These are phyloP conservation scores for Coelinius sp. DNA, from an alignment of 2,888 invertebrate species.

Conservation along the genomic window DNA sequence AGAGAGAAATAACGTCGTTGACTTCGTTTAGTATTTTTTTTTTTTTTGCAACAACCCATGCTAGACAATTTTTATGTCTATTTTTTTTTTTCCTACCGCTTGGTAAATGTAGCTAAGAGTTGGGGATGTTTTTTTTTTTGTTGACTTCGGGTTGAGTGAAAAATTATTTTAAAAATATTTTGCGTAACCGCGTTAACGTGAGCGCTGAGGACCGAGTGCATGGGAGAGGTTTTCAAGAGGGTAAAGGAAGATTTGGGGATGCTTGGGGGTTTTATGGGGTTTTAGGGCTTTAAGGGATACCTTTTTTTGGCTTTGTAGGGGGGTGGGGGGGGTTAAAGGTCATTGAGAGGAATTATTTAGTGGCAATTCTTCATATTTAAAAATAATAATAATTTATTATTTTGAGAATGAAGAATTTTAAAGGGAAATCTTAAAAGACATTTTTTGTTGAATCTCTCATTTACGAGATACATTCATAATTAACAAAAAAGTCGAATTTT, in stretches of 20 bases:
- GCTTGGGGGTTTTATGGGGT: neutral
- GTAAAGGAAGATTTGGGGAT: conserved; percentile 52
- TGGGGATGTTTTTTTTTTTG: neutral
- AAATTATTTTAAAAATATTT: conserved; percentile 69
- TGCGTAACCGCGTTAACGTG: conserved; percentile 65
- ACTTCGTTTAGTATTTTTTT: conserved; percentile 36
- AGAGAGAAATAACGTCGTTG: conserved; percentile 28
- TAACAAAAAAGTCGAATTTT: no score
- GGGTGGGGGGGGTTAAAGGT: no score
- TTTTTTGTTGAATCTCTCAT: no score
- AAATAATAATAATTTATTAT: no score
- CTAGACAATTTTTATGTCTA: conserved; percentile 29
- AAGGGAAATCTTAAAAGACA: no score
- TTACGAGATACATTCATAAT: no score
- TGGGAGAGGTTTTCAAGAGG: conserved; percentile 29
- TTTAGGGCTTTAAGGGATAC: no score
- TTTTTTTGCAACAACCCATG: no score
- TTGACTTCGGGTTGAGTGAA: conserved; percentile 58
- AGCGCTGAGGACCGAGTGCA: conserved; percentile 59
- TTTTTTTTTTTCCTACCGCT: conserved; percentile 19
- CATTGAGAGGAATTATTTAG: no score
- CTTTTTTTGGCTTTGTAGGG: no score
- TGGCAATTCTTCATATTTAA: no score
- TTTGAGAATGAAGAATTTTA: no score
- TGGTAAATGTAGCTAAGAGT: conserved; percentile 46